A percentile compares a stretch with the other conserved stretches of the same genome.
phyloP scores from a whole-genome alignment of 2,888 invertebrate genomes.

The Polietes domitor region DNA sequence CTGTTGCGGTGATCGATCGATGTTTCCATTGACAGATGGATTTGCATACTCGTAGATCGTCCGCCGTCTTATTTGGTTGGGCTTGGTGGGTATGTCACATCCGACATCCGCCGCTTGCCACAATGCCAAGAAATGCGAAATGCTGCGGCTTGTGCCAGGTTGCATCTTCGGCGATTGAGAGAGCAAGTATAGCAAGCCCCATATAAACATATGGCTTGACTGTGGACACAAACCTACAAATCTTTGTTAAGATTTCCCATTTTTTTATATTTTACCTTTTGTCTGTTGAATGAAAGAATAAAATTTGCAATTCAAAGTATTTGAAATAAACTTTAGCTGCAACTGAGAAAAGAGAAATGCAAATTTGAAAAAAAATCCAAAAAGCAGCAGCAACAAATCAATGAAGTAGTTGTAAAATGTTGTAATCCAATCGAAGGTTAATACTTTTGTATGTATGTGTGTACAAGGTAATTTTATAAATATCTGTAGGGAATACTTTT shows the following conservation, averaged over 20 bases:
- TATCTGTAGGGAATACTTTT: no score
- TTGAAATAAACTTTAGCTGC: slow-evolving; percentile 56
- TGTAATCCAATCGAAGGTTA: slow-evolving; percentile 54
- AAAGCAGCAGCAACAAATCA: slow-evolving; percentile 30
- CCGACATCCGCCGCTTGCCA: slow-evolving; percentile 57
- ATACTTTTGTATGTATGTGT: neutral
- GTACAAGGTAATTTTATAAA: no score
- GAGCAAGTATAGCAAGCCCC: no score
- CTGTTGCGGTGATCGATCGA: slow-evolving; percentile 69
- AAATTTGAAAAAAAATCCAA: slow-evolving; percentile 23
- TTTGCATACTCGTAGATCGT: slow-evolving; percentile 71
- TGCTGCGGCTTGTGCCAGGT: slow-evolving; percentile 58
- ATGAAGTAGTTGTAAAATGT: slow-evolving; percentile 53
- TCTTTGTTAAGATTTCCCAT: slow-evolving; percentile 16
- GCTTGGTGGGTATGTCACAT: slow-evolving; percentile 35
- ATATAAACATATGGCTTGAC: neutral
- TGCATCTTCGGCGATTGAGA: neutral
- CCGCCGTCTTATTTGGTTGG: slow-evolving; percentile 17
- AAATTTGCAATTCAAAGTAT: slow-evolving; percentile 62
- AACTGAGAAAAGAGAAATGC: slow-evolving; percentile 45
- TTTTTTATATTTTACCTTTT: slow-evolving; percentile 30
- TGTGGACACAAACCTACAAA: neutral
- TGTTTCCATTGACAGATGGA: slow-evolving; percentile 74
- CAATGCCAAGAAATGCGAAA: slow-evolving; percentile 6
- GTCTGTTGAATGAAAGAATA: slow-evolving; percentile 40